Evolutionary conservation across 2,888 invertebrate genomes (phyloP), one percentile per base, ranked within the genome.

Genomic region (Chloroclystis v-ata): DNA sequence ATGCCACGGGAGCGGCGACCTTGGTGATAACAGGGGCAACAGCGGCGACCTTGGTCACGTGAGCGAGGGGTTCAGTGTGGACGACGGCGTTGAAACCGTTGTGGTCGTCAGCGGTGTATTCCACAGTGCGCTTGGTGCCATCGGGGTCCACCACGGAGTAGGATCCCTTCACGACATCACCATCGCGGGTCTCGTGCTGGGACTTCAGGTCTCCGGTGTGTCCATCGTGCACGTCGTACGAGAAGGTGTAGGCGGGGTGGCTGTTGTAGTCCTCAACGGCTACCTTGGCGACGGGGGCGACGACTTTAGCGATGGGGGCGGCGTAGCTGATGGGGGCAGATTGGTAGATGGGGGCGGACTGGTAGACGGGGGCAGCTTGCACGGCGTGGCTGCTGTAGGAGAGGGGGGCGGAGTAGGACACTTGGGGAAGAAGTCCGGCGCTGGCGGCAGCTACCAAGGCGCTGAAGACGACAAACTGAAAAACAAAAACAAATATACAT

Each of bases 51-150:
- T 68, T 65, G 32, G 65, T 58, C 24, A 67, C 62, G 37, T 67
- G 65, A 35, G 61, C 78, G 57, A 87, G 64, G 33, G 88, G 79
- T 55, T 85, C 84, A 54, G 63, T 79, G 68, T 74, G 82, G 8
- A 89, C 89, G 24, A 89, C 83, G 25, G 89, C 89, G 67, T 89
- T 89, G 73, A 89, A 89, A 45, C 89, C 88, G 56, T 85, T 81
- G 63, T 83, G 72, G 24, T 79, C 73, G 59, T 89, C 89, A 47
- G 89, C 88, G 49, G 83, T 83, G 73, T 89, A 89, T 25, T 89
- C 89, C 0, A 89, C 89, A 41, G 79, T 86, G 52, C 89, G 82
- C 67, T 78, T 80, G 63, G 73, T 78, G 53, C 89, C 89, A 54
- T 89, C 89, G 28, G 89, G 73, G 52, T 89, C 89, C 7, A 77